Evolutionary conservation across 2,888 invertebrate species (phyloP), one percentile per base, ranked within the genome.

Genomic region (Cactoblastis cactorum): DNA sequence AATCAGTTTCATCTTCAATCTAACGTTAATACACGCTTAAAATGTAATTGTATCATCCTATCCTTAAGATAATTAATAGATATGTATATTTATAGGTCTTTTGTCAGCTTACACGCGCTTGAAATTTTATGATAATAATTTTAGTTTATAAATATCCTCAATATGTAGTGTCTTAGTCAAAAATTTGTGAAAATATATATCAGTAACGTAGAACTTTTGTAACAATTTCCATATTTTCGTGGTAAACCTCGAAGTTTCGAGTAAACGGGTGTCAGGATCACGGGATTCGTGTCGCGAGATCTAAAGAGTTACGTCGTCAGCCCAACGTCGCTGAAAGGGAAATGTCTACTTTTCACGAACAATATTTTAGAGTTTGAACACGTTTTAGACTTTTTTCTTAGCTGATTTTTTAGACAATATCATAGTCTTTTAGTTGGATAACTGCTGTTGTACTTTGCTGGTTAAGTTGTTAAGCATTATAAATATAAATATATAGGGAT

Each of bases 151-250:
- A n/a, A n/a, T n/a, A n/a, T n/a, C n/a, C n/a, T n/a, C n/a, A n/a
- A n/a, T n/a, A n/a, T n/a, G n/a, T n/a, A n/a, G n/a, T n/a, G n/a
- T n/a, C n/a, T n/a, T 28, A 2, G 3, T 6, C 3, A 28, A 28
- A 28, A 6, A 28, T 6, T 4, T 9, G 28, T 1, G 4, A 28
- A 28, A 11, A 33, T 12, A 33, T 33, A 37, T 6, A 28, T 28
- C 28, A 9, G 28, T 15, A 11, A 37, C 8, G 17, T 5, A 2
- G 14, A 37, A 37, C 37, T 37, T 37, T 37, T 19, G 22, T 43
- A 39, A 35, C 14, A 53, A 51, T 49, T 51, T 49, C 39, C 28
- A 43, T 43, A 43, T 34, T 17, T 37, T 22, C 18, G 18, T 39
- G 45, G 19, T 15, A 28, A 45, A 38, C 24, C 17, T 15, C 33